These are phyloP conservation scores for Drosophila triauraria DNA, from an alignment of 1,140 invertebrate genomes.

Conservation along the genomic window DNA sequence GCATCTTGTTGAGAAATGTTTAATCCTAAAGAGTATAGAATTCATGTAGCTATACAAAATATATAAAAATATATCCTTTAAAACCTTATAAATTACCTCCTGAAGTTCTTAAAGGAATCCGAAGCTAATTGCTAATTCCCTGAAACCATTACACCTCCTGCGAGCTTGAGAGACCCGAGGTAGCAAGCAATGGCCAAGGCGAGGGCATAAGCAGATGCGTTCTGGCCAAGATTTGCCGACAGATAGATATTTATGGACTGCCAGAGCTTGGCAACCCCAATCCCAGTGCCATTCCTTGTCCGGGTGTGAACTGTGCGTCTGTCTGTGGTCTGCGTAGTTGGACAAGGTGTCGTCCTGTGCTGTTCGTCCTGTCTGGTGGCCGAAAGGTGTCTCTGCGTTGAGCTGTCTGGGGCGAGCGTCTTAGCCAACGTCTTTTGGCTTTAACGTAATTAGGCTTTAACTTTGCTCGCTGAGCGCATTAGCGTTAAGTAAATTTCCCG, in stretches of 20 bases:
- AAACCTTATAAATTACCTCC: too few species aligned
- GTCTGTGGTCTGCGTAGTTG: conserved; percentile 41
- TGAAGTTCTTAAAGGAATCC: neutral
- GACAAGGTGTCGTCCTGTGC: conserved; percentile 26
- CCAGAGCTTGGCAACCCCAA: conserved; percentile 44
- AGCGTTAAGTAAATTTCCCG: conserved; percentile 42
- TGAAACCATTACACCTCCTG: neutral
- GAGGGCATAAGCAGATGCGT: conserved; percentile 35
- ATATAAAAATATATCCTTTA: too few species aligned
- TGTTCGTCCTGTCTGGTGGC: conserved; percentile 36
- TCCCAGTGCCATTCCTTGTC: conserved; percentile 4
- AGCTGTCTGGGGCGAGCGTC: conserved; percentile 10
- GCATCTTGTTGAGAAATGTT: too few species aligned
- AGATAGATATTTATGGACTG: conserved; percentile 71
- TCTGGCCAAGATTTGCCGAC: conserved; percentile 56
- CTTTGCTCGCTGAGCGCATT: conserved; percentile 47
- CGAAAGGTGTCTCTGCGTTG: conserved; percentile 21
- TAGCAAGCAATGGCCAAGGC: conserved; percentile 16
- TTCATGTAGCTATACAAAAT: too few species aligned
- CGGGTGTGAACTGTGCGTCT: conserved; percentile 28
- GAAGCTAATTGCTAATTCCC: neutral
- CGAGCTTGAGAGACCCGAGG: neutral
- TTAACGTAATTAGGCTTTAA: conserved; percentile 67
- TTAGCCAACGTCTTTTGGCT: conserved; percentile 41
- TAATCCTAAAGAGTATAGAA: too few species aligned